phyloP scores from a whole-genome alignment of 2,797 vertebrate species.

The Nasua narica region DNA sequence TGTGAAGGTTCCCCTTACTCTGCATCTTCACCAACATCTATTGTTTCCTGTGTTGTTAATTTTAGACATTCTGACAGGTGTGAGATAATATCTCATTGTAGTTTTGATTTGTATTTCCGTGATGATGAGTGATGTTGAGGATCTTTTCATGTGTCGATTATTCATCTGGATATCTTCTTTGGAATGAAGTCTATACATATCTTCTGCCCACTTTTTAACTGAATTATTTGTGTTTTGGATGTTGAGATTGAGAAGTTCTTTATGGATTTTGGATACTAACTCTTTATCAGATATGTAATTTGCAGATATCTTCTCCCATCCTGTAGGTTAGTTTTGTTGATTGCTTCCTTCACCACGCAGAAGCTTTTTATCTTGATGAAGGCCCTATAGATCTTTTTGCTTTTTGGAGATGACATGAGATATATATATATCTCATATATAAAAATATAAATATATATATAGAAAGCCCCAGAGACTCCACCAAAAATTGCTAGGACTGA shows the following conservation, averaged over 20 bases:
- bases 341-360: neutral
- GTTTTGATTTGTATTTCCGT: neutral
- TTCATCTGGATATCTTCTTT: no score
- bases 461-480: neutral
- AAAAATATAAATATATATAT: neutral
- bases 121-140: neutral
- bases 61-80: neutral
- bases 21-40: neutral
- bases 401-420: neutral
- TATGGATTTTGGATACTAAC: neutral
- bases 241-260: neutral
- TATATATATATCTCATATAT: no score
- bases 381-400: neutral
- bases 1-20: neutral
- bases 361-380: neutral
- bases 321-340: neutral
- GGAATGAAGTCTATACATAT: no score
- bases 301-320: neutral
- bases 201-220: no score
- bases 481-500: neutral
- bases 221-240: neutral
- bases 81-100: neutral
- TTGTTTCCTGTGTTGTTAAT: neutral
- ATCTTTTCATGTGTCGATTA: no score
- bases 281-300: neutral